A percentile compares a stretch with the other conserved stretches of the same genome.
Conservation (phyloP, 2,888 invertebrate species). For the Drosophila dives region DNA sequence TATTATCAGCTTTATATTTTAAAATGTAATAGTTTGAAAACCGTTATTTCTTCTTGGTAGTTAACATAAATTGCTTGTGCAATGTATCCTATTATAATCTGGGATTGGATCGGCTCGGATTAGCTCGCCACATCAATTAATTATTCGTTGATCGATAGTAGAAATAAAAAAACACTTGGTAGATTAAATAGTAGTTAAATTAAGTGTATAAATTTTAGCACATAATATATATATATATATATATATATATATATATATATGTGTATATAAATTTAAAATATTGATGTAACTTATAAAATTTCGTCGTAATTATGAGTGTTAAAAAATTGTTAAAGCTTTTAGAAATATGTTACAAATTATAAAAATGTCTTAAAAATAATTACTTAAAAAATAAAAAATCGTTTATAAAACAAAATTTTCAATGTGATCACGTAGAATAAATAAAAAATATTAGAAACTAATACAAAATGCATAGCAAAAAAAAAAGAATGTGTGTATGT, state of each 20-base stretch:
- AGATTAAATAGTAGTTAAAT: conserved; percentile 16
- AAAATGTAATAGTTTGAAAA: neutral
- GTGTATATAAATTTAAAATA: neutral
- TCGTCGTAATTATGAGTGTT: conserved; percentile 45
- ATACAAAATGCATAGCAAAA: conserved; percentile 73
- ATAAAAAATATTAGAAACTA: conserved; percentile 55
- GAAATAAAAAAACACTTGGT: conserved; percentile 17
- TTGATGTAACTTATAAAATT: conserved; percentile 46
- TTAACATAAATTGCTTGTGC: neutral
- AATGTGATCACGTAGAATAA: conserved; percentile 79
- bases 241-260: neutral
- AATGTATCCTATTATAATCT: neutral
- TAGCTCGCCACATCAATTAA: conserved; percentile 9
- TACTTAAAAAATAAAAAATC: conserved; percentile 44
- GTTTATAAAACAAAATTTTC: conserved; percentile 80
- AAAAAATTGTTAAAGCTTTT: conserved; percentile 67
- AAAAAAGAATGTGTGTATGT: conserved; percentile 22
- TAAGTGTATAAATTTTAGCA: conserved; percentile 35
- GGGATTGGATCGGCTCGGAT: neutral
- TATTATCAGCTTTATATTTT: conserved; percentile 35
- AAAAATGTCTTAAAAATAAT: conserved; percentile 54
- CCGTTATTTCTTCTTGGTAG: neutral
- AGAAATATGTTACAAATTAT: conserved; percentile 61
- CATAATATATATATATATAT: conserved; percentile 17
- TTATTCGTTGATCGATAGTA: conserved; percentile 28